Percentiles rank a stretch among this genome's conserved stretches.
phyloP scores from a whole-genome alignment of 2,888 invertebrate species.

The Athalia cordata region DNA sequence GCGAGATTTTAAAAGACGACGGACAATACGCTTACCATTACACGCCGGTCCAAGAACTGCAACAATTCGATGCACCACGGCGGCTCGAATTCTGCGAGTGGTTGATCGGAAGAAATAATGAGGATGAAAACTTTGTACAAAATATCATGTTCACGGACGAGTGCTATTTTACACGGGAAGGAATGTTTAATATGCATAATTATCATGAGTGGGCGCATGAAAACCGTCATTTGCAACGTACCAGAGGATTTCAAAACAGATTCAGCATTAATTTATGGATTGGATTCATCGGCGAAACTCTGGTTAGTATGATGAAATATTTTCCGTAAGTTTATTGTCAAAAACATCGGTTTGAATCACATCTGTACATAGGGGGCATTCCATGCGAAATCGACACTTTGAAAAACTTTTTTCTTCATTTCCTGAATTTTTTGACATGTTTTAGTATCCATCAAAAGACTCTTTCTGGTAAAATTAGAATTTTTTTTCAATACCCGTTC shows the following conservation, averaged over 20 bases:
- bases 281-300: not conserved
- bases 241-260: not conserved
- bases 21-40: not conserved
- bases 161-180: not conserved
- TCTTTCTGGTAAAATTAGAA: too few species aligned
- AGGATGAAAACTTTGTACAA: not conserved
- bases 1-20: not conserved
- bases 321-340: too few species aligned
- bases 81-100: not conserved
- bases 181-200: not conserved
- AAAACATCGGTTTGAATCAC: too few species aligned
- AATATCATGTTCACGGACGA: not conserved
- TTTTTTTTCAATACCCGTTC: too few species aligned
- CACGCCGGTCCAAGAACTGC: too few species aligned
- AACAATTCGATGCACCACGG: not conserved
- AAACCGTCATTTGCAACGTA: not conserved
- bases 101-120: not conserved
- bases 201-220: not conserved
- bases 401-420: too few species aligned
- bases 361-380: too few species aligned
- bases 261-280: not conserved
- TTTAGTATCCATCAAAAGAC: too few species aligned
- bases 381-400: too few species aligned
- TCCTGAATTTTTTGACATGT: too few species aligned
- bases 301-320: too few species aligned